Evolutionary conservation across 30 jellyfish, hydroid and myxozoan species (phyloP).

Genomic region (Sanderia malayensis): DNA sequence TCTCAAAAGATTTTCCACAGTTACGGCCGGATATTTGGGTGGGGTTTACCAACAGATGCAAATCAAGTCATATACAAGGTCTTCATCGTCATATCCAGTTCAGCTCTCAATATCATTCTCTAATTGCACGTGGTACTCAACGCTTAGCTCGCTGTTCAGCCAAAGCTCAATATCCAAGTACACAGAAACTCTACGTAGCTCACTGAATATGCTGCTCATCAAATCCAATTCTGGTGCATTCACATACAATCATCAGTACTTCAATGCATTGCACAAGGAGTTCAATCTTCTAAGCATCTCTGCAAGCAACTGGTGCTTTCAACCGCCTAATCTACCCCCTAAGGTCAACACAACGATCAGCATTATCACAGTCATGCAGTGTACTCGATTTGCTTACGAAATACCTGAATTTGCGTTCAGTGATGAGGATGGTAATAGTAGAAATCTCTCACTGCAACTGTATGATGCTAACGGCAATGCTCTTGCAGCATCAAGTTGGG

Average conservation of each 20-base stretch:
- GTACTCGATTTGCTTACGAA: slow-evolving; percentile 53
- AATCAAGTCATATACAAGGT: slow-evolving; percentile 46
- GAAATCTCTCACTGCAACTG: slow-evolving; percentile 57
- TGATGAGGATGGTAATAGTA: slow-evolving; percentile 74
- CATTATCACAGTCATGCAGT: slow-evolving; percentile 35
- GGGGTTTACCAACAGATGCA: slow-evolving; percentile 40
- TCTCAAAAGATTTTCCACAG: slow-evolving; percentile 34
- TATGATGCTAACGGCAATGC: slow-evolving; percentile 19
- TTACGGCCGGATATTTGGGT: slow-evolving; percentile 48
- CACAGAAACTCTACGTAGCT: slow-evolving; percentile 8
- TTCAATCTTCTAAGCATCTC: slow-evolving; percentile 19
- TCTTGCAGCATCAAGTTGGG: slow-evolving; percentile 73
- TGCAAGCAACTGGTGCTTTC: slow-evolving; percentile 44
- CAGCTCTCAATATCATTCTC: slow-evolving; percentile 32
- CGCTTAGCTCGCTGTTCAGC: slow-evolving; percentile 15
- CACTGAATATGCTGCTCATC: slow-evolving; percentile 10
- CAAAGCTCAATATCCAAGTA: slow-evolving; percentile 2
- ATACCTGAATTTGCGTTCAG: slow-evolving; percentile 60
- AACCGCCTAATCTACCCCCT: slow-evolving; percentile 76
- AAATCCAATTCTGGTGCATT: slow-evolving; percentile 1
- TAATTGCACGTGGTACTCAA: slow-evolving; percentile 49
- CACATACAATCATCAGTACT: slow-evolving; percentile 7
- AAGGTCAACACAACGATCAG: slow-evolving; percentile 10
- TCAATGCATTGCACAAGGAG: slow-evolving; percentile 31
- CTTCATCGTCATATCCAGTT: slow-evolving; percentile 7